Percentiles rank a stretch among this genome's conserved stretches.
phyloP scores from a whole-genome alignment of 1,140 invertebrate species.

The Drosophila orena region DNA sequence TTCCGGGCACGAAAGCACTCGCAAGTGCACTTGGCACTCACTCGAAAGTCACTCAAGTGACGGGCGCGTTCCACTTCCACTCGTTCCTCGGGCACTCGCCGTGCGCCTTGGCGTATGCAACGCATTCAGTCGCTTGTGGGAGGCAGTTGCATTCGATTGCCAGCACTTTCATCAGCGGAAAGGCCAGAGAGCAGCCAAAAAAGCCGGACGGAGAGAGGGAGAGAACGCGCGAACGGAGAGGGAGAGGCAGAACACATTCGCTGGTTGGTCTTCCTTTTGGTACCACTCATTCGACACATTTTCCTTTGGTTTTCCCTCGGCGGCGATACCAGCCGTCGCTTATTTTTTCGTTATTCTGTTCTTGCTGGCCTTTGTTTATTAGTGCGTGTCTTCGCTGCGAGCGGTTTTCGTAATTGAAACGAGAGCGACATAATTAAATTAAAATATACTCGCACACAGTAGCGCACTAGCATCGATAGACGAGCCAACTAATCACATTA shows the following conservation, averaged over 20 bases:
- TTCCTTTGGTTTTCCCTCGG: conserved; percentile 28
- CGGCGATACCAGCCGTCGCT: conserved; percentile 16
- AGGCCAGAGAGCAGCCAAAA: conserved; percentile 26
- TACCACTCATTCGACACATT: conserved; percentile 22
- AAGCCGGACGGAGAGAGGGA: not conserved
- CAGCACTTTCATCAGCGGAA: conserved; percentile 45
- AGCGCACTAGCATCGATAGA: conserved; percentile 55
- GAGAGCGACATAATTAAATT: conserved; percentile 76
- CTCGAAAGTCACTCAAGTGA: conserved; percentile 20
- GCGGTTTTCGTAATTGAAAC: conserved; percentile 68
- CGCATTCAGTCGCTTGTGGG: conserved; percentile 56
- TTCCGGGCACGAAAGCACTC: conserved; percentile 54
- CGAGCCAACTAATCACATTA: conserved; percentile 76
- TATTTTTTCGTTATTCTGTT: conserved; percentile 52
- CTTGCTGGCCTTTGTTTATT: conserved; percentile 76
- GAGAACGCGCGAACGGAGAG: conserved; percentile 7
- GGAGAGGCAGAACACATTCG: conserved; percentile 21
- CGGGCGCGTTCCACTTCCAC: conserved; percentile 5
- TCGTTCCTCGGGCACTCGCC: conserved; percentile 31
- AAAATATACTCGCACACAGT: conserved; percentile 65
- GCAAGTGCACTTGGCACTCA: conserved; percentile 54
- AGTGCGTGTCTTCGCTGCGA: conserved; percentile 72
- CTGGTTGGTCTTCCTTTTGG: conserved; percentile 23
- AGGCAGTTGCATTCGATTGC: conserved; percentile 66
- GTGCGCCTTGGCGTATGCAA: conserved; percentile 54